phyloP scores from a whole-genome alignment of 2,888 invertebrate species.

The Drosophila quinaria region DNA sequence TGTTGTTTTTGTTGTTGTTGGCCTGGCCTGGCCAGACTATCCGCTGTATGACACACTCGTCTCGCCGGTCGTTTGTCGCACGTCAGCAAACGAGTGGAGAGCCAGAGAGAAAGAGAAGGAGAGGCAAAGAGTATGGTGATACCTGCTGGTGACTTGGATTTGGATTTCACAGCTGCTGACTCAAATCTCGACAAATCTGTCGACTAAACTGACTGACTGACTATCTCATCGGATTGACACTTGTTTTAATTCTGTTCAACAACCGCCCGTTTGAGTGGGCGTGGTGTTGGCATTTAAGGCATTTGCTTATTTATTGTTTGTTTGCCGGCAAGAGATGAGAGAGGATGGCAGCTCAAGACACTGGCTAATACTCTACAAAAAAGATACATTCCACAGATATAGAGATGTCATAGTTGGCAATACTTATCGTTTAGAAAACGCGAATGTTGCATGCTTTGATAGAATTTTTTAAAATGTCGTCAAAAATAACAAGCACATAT shows the following conservation, averaged over 20 bases:
- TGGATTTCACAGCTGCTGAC: constrained; percentile 61
- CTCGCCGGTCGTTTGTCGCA: constrained; percentile 36
- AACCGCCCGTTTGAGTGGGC: constrained; percentile 36
- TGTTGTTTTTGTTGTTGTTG: constrained; percentile 24
- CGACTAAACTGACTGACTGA: constrained; percentile 36
- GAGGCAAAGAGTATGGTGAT: constrained; percentile 20
- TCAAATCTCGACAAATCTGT: constrained; percentile 52
- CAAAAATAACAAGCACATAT: neutral
- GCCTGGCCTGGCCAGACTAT: constrained; percentile 56
- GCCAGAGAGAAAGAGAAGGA: constrained; percentile 1
- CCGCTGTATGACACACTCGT: constrained; percentile 53
- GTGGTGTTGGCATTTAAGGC: constrained; percentile 62
- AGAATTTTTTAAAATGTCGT: too few relatives aligned
- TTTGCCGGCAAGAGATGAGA: constrained; percentile 15
- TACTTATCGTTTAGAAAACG: too few relatives aligned
- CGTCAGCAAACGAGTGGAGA: constrained; percentile 25
- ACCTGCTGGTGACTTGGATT: constrained; percentile 54
- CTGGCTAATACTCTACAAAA: constrained; percentile 8
- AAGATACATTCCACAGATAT: neutral
- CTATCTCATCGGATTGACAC: constrained; percentile 61
- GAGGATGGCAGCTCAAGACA: neutral
- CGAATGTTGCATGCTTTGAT: too few relatives aligned
- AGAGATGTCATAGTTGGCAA: neutral
- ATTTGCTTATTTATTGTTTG: constrained; percentile 44
- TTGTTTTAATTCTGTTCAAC: constrained; percentile 48